Conservation (phyloP, 2,888 invertebrate species). For the Marronus borbonicus region DNA sequence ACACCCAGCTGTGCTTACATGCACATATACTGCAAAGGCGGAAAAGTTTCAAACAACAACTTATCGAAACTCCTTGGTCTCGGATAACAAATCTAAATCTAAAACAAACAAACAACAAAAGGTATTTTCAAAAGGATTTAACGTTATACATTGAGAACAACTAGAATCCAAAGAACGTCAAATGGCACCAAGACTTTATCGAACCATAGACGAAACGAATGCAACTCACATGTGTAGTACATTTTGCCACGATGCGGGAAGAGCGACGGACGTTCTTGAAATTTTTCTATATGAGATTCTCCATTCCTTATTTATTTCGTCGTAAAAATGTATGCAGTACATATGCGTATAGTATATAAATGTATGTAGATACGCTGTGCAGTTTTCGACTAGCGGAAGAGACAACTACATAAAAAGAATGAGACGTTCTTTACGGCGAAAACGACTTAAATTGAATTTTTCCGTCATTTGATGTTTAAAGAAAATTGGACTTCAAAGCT, state of each 20-base stretch:
- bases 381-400: neutral
- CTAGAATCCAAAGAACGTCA: constrained; percentile 51
- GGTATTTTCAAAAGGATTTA: constrained; percentile 53
- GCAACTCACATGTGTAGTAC: constrained; percentile 51
- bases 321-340: constrained; percentile 51
- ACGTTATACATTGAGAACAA: constrained; percentile 53
- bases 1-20: neutral
- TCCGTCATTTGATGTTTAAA: constrained; percentile 40
- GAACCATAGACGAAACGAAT: constrained; percentile 40
- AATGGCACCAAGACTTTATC: constrained; percentile 51
- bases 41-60: constrained; percentile 10
- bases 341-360: constrained; percentile 3
- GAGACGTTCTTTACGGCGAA: constrained; percentile 5
- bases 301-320: constrained; percentile 50
- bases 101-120: constrained; percentile 34
- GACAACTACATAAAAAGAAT: neutral
- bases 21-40: neutral
- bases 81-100: constrained; percentile 41
- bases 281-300: neutral
- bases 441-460: constrained; percentile 49
- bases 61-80: neutral
- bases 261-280: constrained; percentile 4
- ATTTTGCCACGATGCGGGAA: constrained; percentile 4
- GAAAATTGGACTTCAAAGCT: constrained; percentile 48
- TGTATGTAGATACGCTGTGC: neutral